phyloP scores from a whole-genome alignment of 2,113 vertebrate genomes.

The Aphyosemion australe region DNA sequence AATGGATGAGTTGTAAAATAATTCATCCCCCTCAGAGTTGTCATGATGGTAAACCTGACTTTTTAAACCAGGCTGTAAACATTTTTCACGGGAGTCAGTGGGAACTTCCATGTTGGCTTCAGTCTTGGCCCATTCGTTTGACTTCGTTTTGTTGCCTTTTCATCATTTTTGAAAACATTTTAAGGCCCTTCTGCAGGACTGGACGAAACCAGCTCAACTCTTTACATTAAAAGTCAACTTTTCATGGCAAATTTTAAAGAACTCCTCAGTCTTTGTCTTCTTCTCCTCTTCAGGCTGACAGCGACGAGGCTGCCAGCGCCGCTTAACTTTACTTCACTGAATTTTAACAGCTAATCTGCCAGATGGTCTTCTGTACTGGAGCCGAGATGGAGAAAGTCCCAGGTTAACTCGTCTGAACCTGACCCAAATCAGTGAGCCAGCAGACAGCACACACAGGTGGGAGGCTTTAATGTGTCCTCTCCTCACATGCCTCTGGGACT shows the following conservation, averaged over 20 bases:
- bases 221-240: slow-evolving; percentile 11
- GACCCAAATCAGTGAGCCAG: slow-evolving; percentile 26
- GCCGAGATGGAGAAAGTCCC: slow-evolving; percentile 55
- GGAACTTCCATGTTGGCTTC: too few species aligned
- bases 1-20: too few species aligned
- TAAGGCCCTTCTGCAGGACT: too few species aligned
- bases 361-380: slow-evolving; percentile 45
- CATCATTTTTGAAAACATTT: too few species aligned
- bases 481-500: slow-evolving; percentile 1
- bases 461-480: slow-evolving; percentile 18
- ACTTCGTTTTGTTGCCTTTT: too few species aligned
- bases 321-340: slow-evolving; percentile 54
- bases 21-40: too few species aligned
- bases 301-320: slow-evolving; percentile 32
- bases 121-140: too few species aligned
- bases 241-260: slow-evolving; percentile 11
- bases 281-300: slow-evolving; percentile 13
- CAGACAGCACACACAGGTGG: slow-evolving; percentile 48
- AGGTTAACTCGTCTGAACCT: slow-evolving; percentile 59
- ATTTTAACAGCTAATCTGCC: slow-evolving; percentile 54
- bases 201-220: neutral
- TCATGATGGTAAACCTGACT: too few species aligned
- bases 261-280: slow-evolving; percentile 4
- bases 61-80: too few species aligned
- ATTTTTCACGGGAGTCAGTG: too few species aligned